These are phyloP conservation scores for Caenorhabditis inopinata DNA, from an alignment of 1,140 invertebrate species.

Conservation along the genomic window DNA sequence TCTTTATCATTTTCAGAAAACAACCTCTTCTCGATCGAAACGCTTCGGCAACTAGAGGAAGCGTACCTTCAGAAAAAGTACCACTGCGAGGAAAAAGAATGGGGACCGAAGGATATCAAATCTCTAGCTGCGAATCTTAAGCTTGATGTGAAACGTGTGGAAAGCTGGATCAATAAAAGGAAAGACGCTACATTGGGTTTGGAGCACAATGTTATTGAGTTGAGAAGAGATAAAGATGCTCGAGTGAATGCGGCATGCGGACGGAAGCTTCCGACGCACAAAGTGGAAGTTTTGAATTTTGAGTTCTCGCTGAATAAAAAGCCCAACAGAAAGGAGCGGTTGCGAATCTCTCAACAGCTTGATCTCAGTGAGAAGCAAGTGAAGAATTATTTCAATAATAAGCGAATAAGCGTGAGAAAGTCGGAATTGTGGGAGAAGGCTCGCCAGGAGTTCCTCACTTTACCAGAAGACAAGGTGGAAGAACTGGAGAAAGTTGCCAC, in stretches of 20 bases:
- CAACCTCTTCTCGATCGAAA: no score
- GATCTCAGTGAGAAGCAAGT: not conserved
- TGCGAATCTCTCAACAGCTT: not conserved
- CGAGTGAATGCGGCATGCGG: not conserved
- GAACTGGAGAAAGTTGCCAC: not conserved
- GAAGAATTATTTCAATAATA: not conserved
- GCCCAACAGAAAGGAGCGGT: not conserved
- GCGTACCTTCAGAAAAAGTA: not conserved
- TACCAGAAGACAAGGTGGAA: not conserved
- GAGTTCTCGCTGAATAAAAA: not conserved
- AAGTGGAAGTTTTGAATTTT: not conserved
- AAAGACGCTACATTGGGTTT: not conserved
- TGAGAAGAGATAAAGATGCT: not conserved
- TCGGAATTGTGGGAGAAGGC: not conserved
- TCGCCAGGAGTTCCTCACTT: not conserved
- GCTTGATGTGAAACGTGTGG: not conserved
- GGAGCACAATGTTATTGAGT: not conserved
- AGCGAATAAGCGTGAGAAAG: not conserved
- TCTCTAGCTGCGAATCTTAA: not conserved
- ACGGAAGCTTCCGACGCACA: not conserved
- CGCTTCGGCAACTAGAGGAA: not conserved
- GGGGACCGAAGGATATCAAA: not conserved
- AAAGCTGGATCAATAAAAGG: not conserved
- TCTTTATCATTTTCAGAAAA: no score
- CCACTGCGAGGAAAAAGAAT: not conserved